Evolutionary conservation across 2,888 invertebrate genomes (phyloP), one percentile per base, ranked within the genome.

Genomic region (Hyles lineata): DNA sequence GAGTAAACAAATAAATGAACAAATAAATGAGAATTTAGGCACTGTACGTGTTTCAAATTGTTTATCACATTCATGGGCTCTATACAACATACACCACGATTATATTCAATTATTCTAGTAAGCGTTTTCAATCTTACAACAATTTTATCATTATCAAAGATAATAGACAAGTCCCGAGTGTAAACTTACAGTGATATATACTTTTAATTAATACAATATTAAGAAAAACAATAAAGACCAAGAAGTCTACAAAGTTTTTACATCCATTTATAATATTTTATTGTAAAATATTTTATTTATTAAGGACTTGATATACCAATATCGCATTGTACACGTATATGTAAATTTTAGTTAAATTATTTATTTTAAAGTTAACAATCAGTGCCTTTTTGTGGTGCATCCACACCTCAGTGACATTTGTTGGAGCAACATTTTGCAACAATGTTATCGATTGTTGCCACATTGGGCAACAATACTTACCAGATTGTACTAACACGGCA

Each of bases 111-210:
- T 90, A 92, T 84, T 85, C 94, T 94, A 94, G 87, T 94, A 94
- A 94, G 94, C 94, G 94, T 94, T 87, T 93, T 90, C 92, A 86
- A 91, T 90, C 89, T 91, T 92, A 89, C 87, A 90, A 89, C 89
- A 89, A 91, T 90, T 89, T 77, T 78, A 78, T 77, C 87, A 92
- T 90, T 90, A 92, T 91, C 87, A 87, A 88, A 85, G 81, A 87
- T 70, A 63, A 61, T 60, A 43, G 43, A 59, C 60, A 50, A 70
- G 52, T 70, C 50, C 70, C 50, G 58, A 60, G 23, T 61, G 23
- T 69, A 60, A 19, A 72, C 29, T 67, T 69, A 70, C 55, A 67
- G 62, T 67, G 62, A 69, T n/a, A 67, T 72, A 59, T 59, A 29
- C n/a, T 67, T 50, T 43, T 67, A 55, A 62, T 21, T 21, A 55